Conservation (phyloP, 2,888 invertebrate genomes). For the Cordilura impudica region DNA sequence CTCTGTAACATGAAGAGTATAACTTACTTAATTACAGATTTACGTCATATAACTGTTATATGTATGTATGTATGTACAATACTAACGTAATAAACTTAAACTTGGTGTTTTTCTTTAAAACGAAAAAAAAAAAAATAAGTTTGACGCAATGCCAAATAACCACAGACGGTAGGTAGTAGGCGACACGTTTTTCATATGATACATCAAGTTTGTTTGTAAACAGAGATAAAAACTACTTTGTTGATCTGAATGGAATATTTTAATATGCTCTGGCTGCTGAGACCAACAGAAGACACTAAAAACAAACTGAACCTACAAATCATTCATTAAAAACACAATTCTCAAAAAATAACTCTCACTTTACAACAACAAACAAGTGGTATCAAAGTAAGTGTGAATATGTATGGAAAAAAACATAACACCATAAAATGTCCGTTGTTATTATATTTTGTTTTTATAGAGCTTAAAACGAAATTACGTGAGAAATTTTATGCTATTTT, state of each 20-base stretch:
- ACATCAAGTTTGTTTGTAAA: constrained; percentile 62
- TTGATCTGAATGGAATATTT: neutral
- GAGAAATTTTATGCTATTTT: constrained; percentile 4
- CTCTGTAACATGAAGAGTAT: no score
- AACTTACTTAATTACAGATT: no score
- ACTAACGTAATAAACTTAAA: no score
- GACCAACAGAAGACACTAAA: no score
- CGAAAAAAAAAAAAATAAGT: neutral
- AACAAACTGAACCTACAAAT: constrained; percentile 3
- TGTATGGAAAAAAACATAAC: neutral
- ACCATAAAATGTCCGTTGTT: neutral
- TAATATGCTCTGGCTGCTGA: constrained; percentile 19
- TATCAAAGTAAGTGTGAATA: constrained; percentile 25
- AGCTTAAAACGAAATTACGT: constrained; percentile 12
- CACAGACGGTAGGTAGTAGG: neutral
- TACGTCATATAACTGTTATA: no score
- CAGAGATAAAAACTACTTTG: constrained; percentile 58
- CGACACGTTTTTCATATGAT: constrained; percentile 12
- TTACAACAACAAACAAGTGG: neutral
- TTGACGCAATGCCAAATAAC: neutral
- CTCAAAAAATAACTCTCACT: constrained; percentile 43
- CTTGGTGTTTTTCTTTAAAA: no score
- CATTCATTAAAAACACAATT: constrained; percentile 15
- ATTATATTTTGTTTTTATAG: neutral
- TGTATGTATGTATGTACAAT: no score